Conservation (phyloP, 2,888 invertebrate species). For the Neelides folsomi region DNA sequence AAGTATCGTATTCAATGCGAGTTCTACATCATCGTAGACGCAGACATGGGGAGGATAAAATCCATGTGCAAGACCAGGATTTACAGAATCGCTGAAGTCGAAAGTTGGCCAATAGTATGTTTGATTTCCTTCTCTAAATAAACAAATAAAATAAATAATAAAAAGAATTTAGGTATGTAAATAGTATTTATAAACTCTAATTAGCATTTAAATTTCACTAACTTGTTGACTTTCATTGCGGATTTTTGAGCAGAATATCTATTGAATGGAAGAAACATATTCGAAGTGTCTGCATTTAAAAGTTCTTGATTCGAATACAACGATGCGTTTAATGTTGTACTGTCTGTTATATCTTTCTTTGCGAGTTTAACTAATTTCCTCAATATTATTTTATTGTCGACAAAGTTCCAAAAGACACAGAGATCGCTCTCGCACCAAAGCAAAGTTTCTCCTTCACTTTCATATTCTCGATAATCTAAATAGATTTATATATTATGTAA, state of each 20-base stretch:
- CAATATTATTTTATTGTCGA: slow-evolving; percentile 25
- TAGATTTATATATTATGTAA: too few relatives aligned
- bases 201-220: background rate
- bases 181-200: too few relatives aligned
- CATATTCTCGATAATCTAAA: slow-evolving; percentile 25
- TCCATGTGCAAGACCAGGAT: slow-evolving; percentile 23
- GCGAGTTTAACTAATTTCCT: slow-evolving; percentile 18
- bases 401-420: slow-evolving; percentile 28
- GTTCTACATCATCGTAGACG: slow-evolving; percentile 30
- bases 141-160: slow-evolving; percentile 1
- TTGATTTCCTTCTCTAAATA: slow-evolving; percentile 26
- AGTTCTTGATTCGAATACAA: slow-evolving; percentile 20
- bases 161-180: background rate
- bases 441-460: slow-evolving; percentile 18
- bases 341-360: slow-evolving; percentile 18
- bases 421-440: slow-evolving; percentile 27
- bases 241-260: slow-evolving; percentile 10
- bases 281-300: slow-evolving; percentile 3
- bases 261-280: slow-evolving; percentile 15
- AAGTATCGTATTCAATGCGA: slow-evolving; percentile 21
- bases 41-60: slow-evolving; percentile 32
- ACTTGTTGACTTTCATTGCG: slow-evolving; percentile 22
- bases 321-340: slow-evolving; percentile 20
- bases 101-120: slow-evolving; percentile 29
- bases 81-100: slow-evolving; percentile 19